phyloP scores from a whole-genome alignment of 64 coral and sea anemone species.

The Stichodactyla mertensii region DNA sequence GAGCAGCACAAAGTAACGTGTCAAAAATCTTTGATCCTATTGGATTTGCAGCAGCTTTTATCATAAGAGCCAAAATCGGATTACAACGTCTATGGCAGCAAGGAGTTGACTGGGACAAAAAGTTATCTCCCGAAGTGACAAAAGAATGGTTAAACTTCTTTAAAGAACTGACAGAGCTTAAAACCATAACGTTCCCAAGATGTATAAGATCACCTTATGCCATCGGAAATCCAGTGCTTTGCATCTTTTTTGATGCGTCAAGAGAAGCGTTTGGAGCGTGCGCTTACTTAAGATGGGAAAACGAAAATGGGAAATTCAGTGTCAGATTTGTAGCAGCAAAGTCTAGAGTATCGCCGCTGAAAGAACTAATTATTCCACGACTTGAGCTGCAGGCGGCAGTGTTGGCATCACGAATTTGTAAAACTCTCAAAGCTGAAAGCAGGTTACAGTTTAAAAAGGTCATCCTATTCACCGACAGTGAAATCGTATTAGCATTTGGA shows the following conservation, averaged over 20 bases:
- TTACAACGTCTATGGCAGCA: too few relatives aligned
- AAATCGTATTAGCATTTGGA: too few relatives aligned
- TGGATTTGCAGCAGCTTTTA: too few relatives aligned
- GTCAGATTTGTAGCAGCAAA: conserved; percentile 23
- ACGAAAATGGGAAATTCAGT: not conserved
- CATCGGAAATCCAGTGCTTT: not conserved
- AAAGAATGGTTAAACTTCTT: too few relatives aligned
- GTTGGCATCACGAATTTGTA: conserved; percentile 16
- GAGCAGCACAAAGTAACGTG: too few relatives aligned
- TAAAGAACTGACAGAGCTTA: too few relatives aligned
- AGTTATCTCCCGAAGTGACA: too few relatives aligned
- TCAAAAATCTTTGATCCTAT: too few relatives aligned
- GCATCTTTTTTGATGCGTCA: conserved; percentile 17
- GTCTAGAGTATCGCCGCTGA: conserved; percentile 39
- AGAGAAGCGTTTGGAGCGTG: too few relatives aligned
- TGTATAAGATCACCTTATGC: not conserved
- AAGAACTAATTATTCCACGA: conserved; percentile 35
- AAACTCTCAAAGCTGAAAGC: not conserved
- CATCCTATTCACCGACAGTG: conserved; percentile 19
- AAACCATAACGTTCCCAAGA: not conserved
- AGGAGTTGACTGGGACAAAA: too few relatives aligned
- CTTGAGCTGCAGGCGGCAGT: not conserved
- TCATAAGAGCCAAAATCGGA: too few relatives aligned
- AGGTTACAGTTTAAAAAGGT: too few relatives aligned
- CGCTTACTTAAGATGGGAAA: not conserved